Percentiles rank a stretch among this genome's conserved stretches.
Conservation (phyloP, 2,797 vertebrate species). For the Allobates femoralis region DNA sequence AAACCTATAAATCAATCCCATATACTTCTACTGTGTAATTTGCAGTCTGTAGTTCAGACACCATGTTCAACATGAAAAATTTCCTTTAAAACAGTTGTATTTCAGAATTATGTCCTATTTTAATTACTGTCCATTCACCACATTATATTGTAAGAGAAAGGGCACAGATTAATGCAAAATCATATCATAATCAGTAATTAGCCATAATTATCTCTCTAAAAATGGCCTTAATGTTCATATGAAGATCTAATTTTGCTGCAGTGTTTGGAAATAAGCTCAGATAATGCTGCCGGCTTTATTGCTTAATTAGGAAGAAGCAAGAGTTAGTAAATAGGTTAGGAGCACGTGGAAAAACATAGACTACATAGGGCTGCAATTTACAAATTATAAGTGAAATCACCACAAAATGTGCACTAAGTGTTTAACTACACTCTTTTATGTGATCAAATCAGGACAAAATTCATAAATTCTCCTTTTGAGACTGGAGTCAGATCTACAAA, state of each 20-base stretch:
- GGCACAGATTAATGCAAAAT: neutral
- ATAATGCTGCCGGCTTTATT: neutral
- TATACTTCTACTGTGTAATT: neutral
- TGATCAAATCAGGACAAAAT: slow-evolving; percentile 20
- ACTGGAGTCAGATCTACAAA: neutral
- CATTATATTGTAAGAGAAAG: neutral
- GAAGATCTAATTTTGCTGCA: slow-evolving; percentile 19
- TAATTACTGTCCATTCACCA: slow-evolving; percentile 11
- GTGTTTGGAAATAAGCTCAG: slow-evolving; percentile 19
- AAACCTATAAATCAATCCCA: too few species aligned
- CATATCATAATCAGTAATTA: slow-evolving; percentile 27
- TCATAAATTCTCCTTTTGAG: neutral
- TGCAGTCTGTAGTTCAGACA: too few species aligned
- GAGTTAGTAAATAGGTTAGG: slow-evolving; percentile 19
- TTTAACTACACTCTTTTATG: neutral
- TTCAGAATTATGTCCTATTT: neutral
- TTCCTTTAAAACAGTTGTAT: slow-evolving; percentile 6
- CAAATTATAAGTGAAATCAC: neutral
- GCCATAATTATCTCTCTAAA: slow-evolving; percentile 14
- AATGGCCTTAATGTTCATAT: slow-evolving; percentile 17
- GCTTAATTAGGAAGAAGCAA: slow-evolving; percentile 26
- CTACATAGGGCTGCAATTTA: slow-evolving; percentile 25
- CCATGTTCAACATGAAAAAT: neutral
- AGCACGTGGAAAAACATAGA: neutral
- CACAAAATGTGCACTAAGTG: slow-evolving; percentile 7